Base-by-base conservation (phyloP, 2,797 vertebrate genomes). In the Danio aesculapii region DNA sequence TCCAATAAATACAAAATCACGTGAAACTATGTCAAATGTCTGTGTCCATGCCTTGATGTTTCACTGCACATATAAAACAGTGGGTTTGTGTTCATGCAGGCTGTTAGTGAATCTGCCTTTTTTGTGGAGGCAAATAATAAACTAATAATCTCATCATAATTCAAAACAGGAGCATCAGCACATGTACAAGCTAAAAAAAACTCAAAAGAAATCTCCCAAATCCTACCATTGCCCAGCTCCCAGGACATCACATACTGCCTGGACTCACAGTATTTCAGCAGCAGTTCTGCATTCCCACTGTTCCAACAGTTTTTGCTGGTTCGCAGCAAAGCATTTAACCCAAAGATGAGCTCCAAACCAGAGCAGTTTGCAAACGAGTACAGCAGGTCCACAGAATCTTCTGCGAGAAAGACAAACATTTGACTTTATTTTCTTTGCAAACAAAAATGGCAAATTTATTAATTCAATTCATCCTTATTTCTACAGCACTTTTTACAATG, bases 181-280 rank as follows among this genome's bases (percentile, higher is more conserved):
- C 41, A 13, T 17, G 30, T 6, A 39, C 5, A 43, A 71, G 10
- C 6, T 30, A 30, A 30, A 30, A 49, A 53, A 59, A 55, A n/a
- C 8, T 46, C 63, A 46, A 47, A 46, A 16, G 0, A 58, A 41
- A 66, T n/a, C 39, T 19, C 3, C 7, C 13, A 43, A 53, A 4
- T 30, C 94, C 47, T 86, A 97, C 97, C 98, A 1, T 99, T 99
- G 14, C 98, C 98, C 0, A 99, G 94, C 91, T 99, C 98, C 98
- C 98, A 99, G 77, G 95, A 95, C 89, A 98, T 93, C 75, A 79
- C 83, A 86, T 98, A 99, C 0, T 81, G 75, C 81, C 61, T 92
- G 1, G 91, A 95, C 75, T 95, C 84, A 0, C 96, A 97, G 90
- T 99, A 99, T 75, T 87, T 86, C 80, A 99, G 90, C 71, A 99